Conservation (phyloP, 2,113 vertebrate genomes). For the Lasiurus borealis region DNA sequence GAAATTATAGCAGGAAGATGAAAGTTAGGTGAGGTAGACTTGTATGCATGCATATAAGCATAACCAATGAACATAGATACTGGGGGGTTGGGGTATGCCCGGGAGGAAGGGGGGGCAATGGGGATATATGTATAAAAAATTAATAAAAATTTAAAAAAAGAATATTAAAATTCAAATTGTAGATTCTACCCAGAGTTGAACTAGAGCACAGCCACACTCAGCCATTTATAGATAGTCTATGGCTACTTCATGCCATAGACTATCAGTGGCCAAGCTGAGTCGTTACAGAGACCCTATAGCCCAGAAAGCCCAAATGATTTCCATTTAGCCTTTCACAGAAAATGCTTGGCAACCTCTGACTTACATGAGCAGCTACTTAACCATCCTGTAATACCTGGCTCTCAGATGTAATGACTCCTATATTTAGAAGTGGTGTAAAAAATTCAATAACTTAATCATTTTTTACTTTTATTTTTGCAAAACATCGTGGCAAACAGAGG, state of each 20-base stretch:
- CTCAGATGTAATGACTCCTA: not conserved
- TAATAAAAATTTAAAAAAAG: no score
- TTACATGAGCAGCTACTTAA: not conserved
- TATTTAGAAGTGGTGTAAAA: not conserved
- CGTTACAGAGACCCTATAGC: not conserved
- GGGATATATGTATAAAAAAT: no score
- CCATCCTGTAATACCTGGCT: not conserved
- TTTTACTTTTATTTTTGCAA: not conserved
- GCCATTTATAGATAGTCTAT: not conserved
- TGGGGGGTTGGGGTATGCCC: no score
- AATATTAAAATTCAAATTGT: conserved; percentile 33
- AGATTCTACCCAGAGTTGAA: not conserved
- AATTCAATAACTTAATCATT: not conserved
- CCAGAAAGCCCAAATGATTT: not conserved
- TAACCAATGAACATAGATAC: no score
- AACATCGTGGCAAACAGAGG: not conserved
- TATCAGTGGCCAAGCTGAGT: not conserved
- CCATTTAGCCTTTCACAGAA: not conserved
- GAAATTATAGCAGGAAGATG: no score
- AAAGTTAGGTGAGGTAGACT: no score
- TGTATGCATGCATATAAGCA: no score
- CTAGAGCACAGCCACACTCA: not conserved
- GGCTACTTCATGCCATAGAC: no score
- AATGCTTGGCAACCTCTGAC: not conserved
- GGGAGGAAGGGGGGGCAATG: no score